These are phyloP conservation scores for Microchrysa polita DNA, from an alignment of 2,888 invertebrate species.

Conservation along the genomic window DNA sequence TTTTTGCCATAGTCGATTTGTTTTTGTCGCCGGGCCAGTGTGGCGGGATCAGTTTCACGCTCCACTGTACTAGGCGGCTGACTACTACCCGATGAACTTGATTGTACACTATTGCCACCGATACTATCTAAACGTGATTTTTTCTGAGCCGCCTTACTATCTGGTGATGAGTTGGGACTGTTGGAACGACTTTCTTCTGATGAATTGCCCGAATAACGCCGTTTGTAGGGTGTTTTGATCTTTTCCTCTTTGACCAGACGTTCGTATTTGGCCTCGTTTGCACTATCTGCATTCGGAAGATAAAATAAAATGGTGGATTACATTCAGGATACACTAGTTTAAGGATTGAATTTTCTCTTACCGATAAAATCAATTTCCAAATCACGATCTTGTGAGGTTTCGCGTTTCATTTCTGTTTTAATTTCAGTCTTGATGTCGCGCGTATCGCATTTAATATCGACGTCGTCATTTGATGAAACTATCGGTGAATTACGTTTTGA, in stretches of 20 bases:
- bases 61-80: constrained; percentile 55
- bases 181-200: constrained; percentile 59
- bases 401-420: constrained; percentile 49
- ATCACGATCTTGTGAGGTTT: constrained; percentile 54
- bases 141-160: constrained; percentile 47
- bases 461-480: neutral
- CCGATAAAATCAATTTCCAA: constrained; percentile 55
- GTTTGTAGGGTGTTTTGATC: constrained; percentile 62
- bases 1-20: constrained; percentile 96
- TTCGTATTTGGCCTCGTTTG: constrained; percentile 62
- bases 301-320: too few species aligned
- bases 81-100: constrained; percentile 52
- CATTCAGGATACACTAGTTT: neutral
- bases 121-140: constrained; percentile 52
- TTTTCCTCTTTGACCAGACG: constrained; percentile 62
- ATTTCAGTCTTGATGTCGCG: constrained; percentile 26
- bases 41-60: constrained; percentile 75
- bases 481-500: neutral
- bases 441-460: neutral
- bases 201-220: constrained; percentile 60
- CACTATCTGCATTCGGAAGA: constrained; percentile 58
- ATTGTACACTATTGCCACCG: constrained; percentile 50
- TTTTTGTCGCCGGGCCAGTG: constrained; percentile 84
- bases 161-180: constrained; percentile 54
- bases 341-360: constrained; percentile 22